phyloP scores from a whole-genome alignment of 2,797 vertebrate genomes.

The Brotogeris chrysoptera region DNA sequence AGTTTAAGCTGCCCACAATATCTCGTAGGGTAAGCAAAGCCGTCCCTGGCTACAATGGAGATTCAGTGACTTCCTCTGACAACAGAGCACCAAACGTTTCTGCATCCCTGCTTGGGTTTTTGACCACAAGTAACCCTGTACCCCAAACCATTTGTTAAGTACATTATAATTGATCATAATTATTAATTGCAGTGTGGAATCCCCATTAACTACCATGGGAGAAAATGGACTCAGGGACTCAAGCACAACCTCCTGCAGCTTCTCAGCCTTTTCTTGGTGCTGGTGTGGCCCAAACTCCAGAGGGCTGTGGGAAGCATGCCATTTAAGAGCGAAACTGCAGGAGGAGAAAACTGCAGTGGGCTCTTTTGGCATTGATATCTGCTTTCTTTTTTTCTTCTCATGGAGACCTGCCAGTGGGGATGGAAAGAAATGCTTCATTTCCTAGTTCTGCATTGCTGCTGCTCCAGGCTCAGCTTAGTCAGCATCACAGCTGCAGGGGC shows the following conservation, averaged over 20 bases:
- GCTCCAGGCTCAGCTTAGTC: neutral
- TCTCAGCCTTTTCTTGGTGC: neutral
- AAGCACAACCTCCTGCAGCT: neutral
- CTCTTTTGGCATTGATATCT: neutral
- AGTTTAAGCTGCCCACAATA: neutral
- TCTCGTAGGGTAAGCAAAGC: neutral
- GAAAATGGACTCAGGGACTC: neutral
- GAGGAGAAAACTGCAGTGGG: neutral
- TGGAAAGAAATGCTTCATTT: neutral
- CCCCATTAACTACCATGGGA: neutral
- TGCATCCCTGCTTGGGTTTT: neutral
- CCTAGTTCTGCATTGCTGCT: neutral
- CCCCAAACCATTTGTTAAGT: neutral
- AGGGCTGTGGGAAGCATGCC: neutral
- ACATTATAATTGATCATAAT: neutral
- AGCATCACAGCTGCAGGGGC: neutral
- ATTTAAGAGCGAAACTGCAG: neutral
- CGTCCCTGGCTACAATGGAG: accelerated
- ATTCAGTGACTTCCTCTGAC: neutral
- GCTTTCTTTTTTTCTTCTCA: neutral
- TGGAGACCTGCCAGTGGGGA: neutral
- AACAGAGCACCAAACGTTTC: neutral
- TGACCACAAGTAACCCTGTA: neutral
- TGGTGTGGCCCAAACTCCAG: neutral
- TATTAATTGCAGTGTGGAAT: neutral